Conservation (phyloP, 1,140 invertebrate species). For the Heliconius congener region DNA sequence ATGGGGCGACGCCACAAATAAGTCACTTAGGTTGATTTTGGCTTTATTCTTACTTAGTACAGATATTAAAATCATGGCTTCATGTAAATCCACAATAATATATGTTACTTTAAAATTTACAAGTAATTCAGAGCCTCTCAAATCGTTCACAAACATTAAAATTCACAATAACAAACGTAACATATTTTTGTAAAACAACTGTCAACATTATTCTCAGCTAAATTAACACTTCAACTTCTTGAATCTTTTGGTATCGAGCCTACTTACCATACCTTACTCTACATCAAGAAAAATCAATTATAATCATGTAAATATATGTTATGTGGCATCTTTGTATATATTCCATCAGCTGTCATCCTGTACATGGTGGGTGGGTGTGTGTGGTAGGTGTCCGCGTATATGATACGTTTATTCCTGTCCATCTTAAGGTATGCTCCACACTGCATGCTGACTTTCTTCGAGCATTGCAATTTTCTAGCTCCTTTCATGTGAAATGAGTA, state of each 20-base stretch:
- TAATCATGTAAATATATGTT: constrained; percentile 2
- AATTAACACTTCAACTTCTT: not conserved
- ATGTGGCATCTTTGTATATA: constrained; percentile 22
- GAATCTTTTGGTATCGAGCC: not conserved
- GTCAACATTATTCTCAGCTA: not conserved
- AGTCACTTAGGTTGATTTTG: too few species aligned
- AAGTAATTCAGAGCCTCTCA: not conserved
- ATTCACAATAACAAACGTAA: not conserved
- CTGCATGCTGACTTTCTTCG: constrained; percentile 37
- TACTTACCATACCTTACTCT: not conserved
- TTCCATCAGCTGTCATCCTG: constrained; percentile 18
- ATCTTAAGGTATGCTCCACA: constrained; percentile 48
- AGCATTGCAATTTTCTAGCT: constrained; percentile 40
- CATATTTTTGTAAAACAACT: not conserved
- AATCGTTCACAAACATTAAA: not conserved
- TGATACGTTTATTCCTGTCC: constrained; percentile 35
- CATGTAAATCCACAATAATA: not conserved
- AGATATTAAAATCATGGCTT: not conserved
- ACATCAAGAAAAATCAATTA: not conserved
- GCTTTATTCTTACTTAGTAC: too few species aligned
- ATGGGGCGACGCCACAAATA: too few species aligned
- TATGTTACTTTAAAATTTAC: not conserved
- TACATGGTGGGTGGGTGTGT: constrained; percentile 42
- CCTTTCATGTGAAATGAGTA: constrained; percentile 42
- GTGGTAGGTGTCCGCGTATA: constrained; percentile 36